These are phyloP conservation scores for Ormyrus rosae DNA, from an alignment of 2,888 invertebrate species.

Conservation along the genomic window DNA sequence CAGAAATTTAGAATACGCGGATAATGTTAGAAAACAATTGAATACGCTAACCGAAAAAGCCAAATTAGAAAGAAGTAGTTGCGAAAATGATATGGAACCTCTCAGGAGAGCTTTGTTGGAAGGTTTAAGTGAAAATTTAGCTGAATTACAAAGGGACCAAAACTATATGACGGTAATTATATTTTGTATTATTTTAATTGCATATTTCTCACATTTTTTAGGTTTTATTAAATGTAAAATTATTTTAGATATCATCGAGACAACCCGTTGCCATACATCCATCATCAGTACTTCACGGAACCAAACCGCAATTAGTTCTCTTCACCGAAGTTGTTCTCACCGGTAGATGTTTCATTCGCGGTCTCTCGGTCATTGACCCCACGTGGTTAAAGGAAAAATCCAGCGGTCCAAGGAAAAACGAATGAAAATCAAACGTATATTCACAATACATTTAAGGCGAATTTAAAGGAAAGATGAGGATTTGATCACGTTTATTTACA, in stretches of 20 bases:
- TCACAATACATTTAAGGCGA: background rate
- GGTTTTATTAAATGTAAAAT: constrained; percentile 7
- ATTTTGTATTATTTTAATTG: background rate
- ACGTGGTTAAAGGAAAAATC: constrained; percentile 85
- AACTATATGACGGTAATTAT: constrained; percentile 81
- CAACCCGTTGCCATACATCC: constrained; percentile 90
- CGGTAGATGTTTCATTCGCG: constrained; percentile 87
- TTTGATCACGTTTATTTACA: background rate
- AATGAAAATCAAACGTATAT: constrained; percentile 44
- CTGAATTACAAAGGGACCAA: constrained; percentile 86
- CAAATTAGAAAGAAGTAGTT: constrained; percentile 71
- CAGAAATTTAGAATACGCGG: constrained; percentile 88
- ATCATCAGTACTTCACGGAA: constrained; percentile 84
- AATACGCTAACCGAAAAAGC: constrained; percentile 74
- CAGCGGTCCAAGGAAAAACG: constrained; percentile 56
- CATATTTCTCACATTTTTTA: constrained; percentile 28
- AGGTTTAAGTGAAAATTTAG: constrained; percentile 91
- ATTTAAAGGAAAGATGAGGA: background rate
- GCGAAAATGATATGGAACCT: constrained; percentile 69
- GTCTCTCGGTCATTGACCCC: constrained; percentile 85
- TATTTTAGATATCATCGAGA: constrained; percentile 78
- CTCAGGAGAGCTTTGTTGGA: constrained; percentile 85
- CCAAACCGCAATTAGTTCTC: constrained; percentile 84
- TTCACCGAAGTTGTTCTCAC: constrained; percentile 94
- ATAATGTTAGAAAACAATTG: constrained; percentile 88